Evolutionary conservation across 2,797 vertebrate species (phyloP), one percentile per base, ranked within the genome.

Genomic region (Anguilla anguilla): DNA sequence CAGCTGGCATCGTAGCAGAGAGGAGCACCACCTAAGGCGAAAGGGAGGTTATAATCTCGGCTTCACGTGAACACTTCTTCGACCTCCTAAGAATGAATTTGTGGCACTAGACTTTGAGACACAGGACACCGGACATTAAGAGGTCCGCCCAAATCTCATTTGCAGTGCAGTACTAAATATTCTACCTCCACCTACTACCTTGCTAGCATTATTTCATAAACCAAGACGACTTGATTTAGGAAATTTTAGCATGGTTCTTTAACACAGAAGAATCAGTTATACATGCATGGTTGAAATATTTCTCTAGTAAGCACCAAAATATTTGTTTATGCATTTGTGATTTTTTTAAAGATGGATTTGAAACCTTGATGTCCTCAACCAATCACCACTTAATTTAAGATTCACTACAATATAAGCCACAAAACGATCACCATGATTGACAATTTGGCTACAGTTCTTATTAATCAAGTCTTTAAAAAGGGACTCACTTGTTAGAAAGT

Each of bases 1-100:
- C 99, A 79, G 97, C 97, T 84, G 99, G 99, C 99, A 99, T 99
- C 19, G 98, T 99, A 88, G 99, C 98, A 19, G 98, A 99, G 28
- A 99, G 97, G 90, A 99, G 94, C 90, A 99, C 98, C 92, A 99
- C 98, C 98, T 99, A 89, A 2, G 84, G 39, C 67, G 28, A 89
- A 13, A 39, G 10, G 57, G 25, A 43, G 49, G 49, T 46, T 67
- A 53, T 69, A 51, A 83, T 53, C 25, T 6, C 7, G 25, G n/a
- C 2, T 69, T 28, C 64, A 69, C 28, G 64, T 10, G 25, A 69
- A 69, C 64, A 74, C 69, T 10, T 28, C n/a, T 67, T 69, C 2
- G 15, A 79, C 39, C 6, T 43, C 35, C 15, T 43, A 17, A 39
- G n/a, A 79, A 39, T 15, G 1, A 35, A 74, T 31, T 31, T 97